Evolutionary conservation across 2,888 invertebrate species (phyloP).

Genomic region (Diaphora mendica): DNA sequence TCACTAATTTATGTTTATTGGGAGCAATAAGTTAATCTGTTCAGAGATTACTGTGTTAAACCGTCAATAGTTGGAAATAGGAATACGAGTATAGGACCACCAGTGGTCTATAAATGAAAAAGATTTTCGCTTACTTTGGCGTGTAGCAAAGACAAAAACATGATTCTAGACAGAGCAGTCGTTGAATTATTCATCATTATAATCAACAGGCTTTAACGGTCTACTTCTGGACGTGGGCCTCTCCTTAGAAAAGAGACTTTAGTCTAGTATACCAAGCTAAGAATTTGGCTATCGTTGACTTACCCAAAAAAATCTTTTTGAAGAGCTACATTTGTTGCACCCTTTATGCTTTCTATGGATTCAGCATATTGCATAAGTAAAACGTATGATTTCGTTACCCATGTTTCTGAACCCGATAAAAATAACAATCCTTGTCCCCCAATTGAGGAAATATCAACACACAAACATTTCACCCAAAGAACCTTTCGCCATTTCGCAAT

Average conservation of each 20-base stretch:
- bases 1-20: no score
- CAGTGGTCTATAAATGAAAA: background rate
- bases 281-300: no score
- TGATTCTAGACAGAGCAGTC: background rate
- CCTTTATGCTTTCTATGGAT: background rate
- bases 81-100: background rate
- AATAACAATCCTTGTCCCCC: background rate
- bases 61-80: background rate
- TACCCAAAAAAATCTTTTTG: background rate
- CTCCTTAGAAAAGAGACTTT: no score
- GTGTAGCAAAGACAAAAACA: background rate
- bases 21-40: no score
- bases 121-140: background rate
- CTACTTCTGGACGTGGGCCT: no score
- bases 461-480: background rate
- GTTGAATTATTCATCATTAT: background rate
- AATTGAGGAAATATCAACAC: background rate
- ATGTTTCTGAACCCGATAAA: background rate
- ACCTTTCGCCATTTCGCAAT: background rate
- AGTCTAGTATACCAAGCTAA: no score
- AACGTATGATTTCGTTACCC: background rate
- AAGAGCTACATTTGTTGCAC: background rate
- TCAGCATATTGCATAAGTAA: background rate
- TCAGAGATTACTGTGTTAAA: background rate
- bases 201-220: no score